These are phyloP conservation scores for Actias luna DNA, from an alignment of 2,888 invertebrate genomes.

Conservation along the genomic window DNA sequence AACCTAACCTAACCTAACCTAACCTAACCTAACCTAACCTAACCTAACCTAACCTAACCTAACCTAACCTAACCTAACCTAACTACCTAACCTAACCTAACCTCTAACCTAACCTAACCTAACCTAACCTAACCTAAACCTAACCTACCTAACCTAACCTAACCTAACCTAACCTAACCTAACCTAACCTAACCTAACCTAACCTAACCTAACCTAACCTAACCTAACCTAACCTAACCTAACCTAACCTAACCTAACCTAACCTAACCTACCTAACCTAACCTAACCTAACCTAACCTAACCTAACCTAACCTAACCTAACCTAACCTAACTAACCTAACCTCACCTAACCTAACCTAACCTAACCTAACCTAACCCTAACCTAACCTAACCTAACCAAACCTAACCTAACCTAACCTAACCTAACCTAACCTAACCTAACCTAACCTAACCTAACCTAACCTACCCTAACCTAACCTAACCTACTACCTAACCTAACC, in stretches of 20 bases:
- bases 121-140: not conserved
- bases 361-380: conserved; percentile 3
- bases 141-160: not conserved
- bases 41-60: conserved; percentile 30
- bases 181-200: conserved; percentile 13
- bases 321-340: not conserved
- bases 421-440: not conserved
- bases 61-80: conserved; percentile 27
- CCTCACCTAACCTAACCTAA: not conserved
- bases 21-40: conserved; percentile 22
- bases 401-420: conserved; percentile 17
- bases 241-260: conserved; percentile 24
- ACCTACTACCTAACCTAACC: not conserved
- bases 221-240: conserved; percentile 1
- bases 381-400: not conserved
- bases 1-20: conserved; percentile 22
- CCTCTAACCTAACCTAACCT: not conserved
- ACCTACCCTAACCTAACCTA: not conserved
- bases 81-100: not conserved
- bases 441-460: conserved; percentile 17
- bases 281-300: not conserved
- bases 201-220: not conserved
- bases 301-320: not conserved
- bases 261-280: conserved; percentile 23
- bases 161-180: not conserved